These are phyloP conservation scores for Betta splendens DNA, from an alignment of 2,797 vertebrate species.

Conservation along the genomic window DNA sequence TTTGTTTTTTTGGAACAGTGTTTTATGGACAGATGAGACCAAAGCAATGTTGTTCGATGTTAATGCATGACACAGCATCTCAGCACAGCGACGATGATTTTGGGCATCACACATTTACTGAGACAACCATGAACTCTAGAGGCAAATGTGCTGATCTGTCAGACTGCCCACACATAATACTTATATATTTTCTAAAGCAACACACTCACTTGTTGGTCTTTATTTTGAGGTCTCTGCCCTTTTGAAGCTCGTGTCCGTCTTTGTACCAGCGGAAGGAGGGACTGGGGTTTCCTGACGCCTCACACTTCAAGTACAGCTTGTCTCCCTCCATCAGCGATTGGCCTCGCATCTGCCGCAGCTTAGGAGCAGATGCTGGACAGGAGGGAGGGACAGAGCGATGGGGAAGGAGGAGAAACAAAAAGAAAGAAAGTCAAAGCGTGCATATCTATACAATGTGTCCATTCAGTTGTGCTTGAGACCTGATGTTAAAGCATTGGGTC, in stretches of 20 bases:
- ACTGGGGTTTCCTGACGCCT: slow-evolving; percentile 91
- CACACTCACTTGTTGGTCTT: slow-evolving; percentile 92
- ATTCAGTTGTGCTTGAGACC: slow-evolving; percentile 12
- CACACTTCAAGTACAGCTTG: slow-evolving; percentile 93
- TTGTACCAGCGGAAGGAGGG: slow-evolving; percentile 97
- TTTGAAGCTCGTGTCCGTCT: slow-evolving; percentile 94
- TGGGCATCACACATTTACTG: too few relatives aligned
- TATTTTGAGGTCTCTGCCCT: slow-evolving; percentile 93
- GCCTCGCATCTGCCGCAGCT: slow-evolving; percentile 90
- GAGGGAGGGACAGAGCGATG: slow-evolving; percentile 25
- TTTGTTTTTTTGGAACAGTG: too few relatives aligned
- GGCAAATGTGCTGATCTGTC: too few relatives aligned
- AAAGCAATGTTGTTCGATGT: too few relatives aligned
- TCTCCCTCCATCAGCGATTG: slow-evolving; percentile 90
- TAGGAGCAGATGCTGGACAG: slow-evolving; percentile 87
- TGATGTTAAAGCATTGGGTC: slow-evolving; percentile 21
- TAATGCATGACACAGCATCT: too few relatives aligned
- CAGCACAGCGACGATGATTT: too few relatives aligned
- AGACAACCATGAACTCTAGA: too few relatives aligned
- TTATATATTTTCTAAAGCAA: background rate
- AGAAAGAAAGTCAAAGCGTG: slow-evolving; percentile 40
- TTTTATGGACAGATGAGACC: too few relatives aligned
- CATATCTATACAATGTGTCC: slow-evolving; percentile 5
- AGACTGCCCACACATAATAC: too few relatives aligned
- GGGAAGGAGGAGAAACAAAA: background rate